Evolutionary conservation across 1,140 invertebrate species (phyloP).

Genomic region (Sweltsa coloradensis): DNA sequence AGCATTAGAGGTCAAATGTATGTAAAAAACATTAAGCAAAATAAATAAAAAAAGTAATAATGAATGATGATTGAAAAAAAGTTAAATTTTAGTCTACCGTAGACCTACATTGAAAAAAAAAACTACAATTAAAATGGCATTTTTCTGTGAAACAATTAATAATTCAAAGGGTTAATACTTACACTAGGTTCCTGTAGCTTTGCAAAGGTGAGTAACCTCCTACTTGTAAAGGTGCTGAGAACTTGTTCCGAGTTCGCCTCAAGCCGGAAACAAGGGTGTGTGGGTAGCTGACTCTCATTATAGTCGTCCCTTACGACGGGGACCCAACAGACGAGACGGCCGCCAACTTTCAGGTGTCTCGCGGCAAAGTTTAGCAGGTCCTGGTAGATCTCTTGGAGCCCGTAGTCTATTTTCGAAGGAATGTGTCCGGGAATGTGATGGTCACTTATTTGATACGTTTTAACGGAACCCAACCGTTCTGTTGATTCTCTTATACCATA

Average conservation of each 20-base stretch:
- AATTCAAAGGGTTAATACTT: no score
- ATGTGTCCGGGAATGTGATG: conserved; percentile 55
- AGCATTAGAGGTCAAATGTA: no score
- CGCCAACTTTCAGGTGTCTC: conserved; percentile 56
- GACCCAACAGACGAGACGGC: conserved; percentile 83
- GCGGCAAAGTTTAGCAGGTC: conserved; percentile 78
- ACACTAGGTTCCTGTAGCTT: conserved; percentile 50
- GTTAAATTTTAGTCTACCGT: no score
- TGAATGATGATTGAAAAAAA: no score
- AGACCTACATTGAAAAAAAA: no score
- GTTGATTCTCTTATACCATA: conserved; percentile 90
- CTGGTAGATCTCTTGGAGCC: conserved; percentile 61
- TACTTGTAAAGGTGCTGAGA: conserved; percentile 59
- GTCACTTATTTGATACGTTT: conserved; percentile 42
- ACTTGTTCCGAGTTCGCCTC: conserved; percentile 78
- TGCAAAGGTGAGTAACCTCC: conserved; percentile 75
- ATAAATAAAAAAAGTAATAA: no score
- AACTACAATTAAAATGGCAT: no score
- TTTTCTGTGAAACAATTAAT: no score
- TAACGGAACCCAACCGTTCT: conserved; percentile 60
- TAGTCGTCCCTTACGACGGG: conserved; percentile 75
- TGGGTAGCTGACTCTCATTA: conserved; percentile 55
- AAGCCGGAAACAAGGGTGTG: conserved; percentile 63
- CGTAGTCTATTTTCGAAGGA: conserved; percentile 80
- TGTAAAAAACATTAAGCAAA: no score